Conservation (phyloP, 2,797 vertebrate species). For the Coranthus polyacanthus region DNA sequence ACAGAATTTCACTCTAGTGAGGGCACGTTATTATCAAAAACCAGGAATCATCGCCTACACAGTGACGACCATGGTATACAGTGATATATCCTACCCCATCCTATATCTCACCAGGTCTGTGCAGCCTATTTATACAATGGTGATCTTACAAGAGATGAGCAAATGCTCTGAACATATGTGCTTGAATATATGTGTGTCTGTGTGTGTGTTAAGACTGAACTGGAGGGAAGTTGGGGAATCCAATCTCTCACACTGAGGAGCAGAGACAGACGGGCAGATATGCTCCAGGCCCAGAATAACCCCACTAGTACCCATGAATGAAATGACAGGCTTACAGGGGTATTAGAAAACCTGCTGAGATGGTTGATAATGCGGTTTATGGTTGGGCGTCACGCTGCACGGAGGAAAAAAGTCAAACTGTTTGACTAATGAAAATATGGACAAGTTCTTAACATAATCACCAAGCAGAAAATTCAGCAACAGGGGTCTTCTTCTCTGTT, state of each 20-base stretch:
- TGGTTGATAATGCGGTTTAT: constrained; percentile 84
- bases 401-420: constrained; percentile 75
- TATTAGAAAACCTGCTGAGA: constrained; percentile 85
- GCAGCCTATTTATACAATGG: constrained; percentile 61
- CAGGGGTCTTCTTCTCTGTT: constrained; percentile 21
- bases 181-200: constrained; percentile 31
- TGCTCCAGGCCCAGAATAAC: constrained; percentile 76
- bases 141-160: constrained; percentile 6
- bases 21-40: constrained; percentile 61
- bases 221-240: constrained; percentile 70
- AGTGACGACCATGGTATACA: not conserved
- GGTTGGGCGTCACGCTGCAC: constrained; percentile 60
- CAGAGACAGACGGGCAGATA: constrained; percentile 81
- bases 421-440: constrained; percentile 84
- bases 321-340: constrained; percentile 87
- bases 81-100: constrained; percentile 39
- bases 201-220: constrained; percentile 24
- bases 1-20: constrained; percentile 57
- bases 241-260: constrained; percentile 85
- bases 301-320: constrained; percentile 81
- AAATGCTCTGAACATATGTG: constrained; percentile 10
- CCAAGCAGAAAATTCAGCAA: constrained; percentile 66
- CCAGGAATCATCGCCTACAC: constrained; percentile 52
- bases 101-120: constrained; percentile 66
- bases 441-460: constrained; percentile 57